Percentiles rank a stretch among this genome's conserved stretches.
Conservation (phyloP, 2,113 vertebrate species). For the Acrocephalus arundinaceus region DNA sequence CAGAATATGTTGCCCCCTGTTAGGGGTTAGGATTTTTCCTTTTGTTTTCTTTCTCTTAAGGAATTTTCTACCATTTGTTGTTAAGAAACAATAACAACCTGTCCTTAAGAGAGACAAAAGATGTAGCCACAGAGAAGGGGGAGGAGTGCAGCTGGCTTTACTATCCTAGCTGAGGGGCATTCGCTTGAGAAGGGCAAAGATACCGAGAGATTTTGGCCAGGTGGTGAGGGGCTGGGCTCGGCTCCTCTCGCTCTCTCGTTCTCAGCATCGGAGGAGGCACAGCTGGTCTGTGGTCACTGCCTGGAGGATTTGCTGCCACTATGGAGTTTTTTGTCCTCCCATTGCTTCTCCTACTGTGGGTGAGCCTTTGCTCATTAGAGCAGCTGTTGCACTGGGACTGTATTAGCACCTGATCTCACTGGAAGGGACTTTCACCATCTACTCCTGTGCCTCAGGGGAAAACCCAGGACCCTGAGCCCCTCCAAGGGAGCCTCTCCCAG, state of each 20-base stretch:
- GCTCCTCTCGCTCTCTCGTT: not conserved
- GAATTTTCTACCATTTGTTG: no score
- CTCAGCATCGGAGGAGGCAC: accelerated
- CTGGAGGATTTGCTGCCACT: not conserved
- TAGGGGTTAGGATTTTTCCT: no score
- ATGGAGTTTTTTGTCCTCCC: not conserved
- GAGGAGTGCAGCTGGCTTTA: not conserved
- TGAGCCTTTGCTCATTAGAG: not conserved
- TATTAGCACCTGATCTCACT: accelerated
- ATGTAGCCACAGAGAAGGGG: no score
- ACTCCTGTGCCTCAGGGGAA: not conserved
- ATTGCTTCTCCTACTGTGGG: not conserved
- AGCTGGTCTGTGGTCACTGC: accelerated
- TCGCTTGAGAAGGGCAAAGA: not conserved
- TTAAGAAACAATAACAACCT: no score
- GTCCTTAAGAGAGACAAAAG: no score
- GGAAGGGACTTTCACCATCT: not conserved
- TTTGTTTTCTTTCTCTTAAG: no score
- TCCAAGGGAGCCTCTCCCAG: no score
- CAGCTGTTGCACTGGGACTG: not conserved
- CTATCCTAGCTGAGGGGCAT: no score
- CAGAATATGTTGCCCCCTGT: not conserved
- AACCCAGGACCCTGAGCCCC: no score
- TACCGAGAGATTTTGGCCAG: accelerated
- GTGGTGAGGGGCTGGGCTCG: not conserved